Evolutionary conservation across 2,113 vertebrate species (phyloP), one percentile per base, ranked within the genome.

Genomic region (Perca fluviatilis): DNA sequence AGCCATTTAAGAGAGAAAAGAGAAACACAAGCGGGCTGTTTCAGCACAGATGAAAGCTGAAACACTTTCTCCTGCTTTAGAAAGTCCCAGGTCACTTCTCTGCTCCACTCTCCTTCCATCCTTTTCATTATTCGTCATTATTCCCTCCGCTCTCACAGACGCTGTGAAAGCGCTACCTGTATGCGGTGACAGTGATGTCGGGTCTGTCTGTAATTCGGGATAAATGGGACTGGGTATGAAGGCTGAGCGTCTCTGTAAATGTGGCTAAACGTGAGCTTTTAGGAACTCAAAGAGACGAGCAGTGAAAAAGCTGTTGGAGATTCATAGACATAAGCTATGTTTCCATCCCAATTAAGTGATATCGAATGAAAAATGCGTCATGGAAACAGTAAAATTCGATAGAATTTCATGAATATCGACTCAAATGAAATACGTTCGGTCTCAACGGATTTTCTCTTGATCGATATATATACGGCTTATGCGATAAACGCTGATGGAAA

Each of bases 1-100:
- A 77, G 58, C 81, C 64, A 51, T 81, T 71, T 54, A 15, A 53
- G 64, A 57, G 0, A 68, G 14, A 70, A 64, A 65, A 18, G 5
- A 25, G 18, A 43, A 74, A 58, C 62, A 58, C 18, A 46, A 49
- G 18, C 49, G 43, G 19, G 27, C 58, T 74, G 43, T 40, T 75
- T 71, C 58, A 47, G 23, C 16, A 15, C 8, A 36, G 14, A 74
- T 46, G 51, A 25, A 63, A 46, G 15, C 49, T 60, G 36, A 49
- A 64, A 62, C 46, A 33, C 58, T 2, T 23, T 60, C 11, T 6
- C 12, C 54, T 61, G 21, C 74, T 77, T 56, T n/a, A 33, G 13
- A 67, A 33, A 36, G 14, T 3, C 12, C 18, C 56, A 69, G 64
- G 40, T 63, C 63, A 51, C 36, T 63, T 21, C 47, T 12, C 46